phyloP scores from a whole-genome alignment of 30 jellyfish, hydroid and myxozoan genomes.

The Mastigias papua region DNA sequence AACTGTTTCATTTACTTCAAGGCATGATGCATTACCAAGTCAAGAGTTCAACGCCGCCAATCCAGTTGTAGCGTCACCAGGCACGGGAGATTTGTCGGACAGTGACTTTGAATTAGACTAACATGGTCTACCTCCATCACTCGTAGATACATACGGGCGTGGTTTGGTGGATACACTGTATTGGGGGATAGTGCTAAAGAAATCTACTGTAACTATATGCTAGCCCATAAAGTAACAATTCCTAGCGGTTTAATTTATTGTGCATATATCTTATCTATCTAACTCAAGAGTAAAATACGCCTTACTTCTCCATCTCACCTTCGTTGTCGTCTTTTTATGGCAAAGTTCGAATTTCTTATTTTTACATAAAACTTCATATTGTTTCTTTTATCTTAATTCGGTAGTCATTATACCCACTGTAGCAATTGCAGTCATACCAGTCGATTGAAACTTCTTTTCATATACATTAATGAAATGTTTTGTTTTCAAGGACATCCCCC shows the following conservation, averaged over 20 bases:
- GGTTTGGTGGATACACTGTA: neutral
- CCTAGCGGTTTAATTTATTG: neutral
- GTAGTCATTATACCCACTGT: too few relatives aligned
- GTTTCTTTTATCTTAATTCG: too few relatives aligned
- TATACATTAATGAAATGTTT: too few relatives aligned
- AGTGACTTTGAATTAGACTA: conserved; percentile 81
- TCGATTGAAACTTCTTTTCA: too few relatives aligned
- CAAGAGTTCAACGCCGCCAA: conserved; percentile 71
- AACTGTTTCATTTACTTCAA: neutral
- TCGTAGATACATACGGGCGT: neutral
- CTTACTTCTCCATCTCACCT: too few relatives aligned
- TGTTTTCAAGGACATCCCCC: too few relatives aligned
- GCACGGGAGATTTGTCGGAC: conserved; percentile 65
- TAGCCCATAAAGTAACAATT: neutral
- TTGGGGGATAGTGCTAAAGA: neutral
- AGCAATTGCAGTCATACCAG: too few relatives aligned
- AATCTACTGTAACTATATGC: neutral
- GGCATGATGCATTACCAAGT: conserved; percentile 75
- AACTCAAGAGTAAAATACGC: too few relatives aligned
- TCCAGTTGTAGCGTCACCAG: conserved; percentile 58
- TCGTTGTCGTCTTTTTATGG: too few relatives aligned
- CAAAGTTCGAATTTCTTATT: too few relatives aligned
- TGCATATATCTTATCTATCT: neutral
- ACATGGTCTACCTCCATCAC: neutral
- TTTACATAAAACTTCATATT: too few relatives aligned